Base-by-base conservation (phyloP, 2,888 invertebrate genomes). In the Phaonia tiefii region DNA sequence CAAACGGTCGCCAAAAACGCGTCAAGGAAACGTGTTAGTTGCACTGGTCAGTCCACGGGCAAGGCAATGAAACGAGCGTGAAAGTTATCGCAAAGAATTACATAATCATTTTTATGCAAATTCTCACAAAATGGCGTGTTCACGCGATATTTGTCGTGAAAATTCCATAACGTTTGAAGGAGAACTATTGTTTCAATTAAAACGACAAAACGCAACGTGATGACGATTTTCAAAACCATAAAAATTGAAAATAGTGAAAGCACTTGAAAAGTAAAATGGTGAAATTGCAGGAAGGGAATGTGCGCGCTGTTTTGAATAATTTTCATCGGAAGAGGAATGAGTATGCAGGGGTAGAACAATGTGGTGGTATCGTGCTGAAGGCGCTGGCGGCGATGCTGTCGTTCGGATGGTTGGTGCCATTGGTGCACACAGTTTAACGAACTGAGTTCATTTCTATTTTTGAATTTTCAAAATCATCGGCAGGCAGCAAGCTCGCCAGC, bases 401-500 rank as follows among this genome's bases (percentile, higher is more conserved):
- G 75, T 70, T 15, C 49, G 70, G 54, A 42, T 15, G 31, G 22
- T 73, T 10, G 60, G 60, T 60, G 66, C 46, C n/a, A n/a, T n/a
- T n/a, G 51, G 71, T 78, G 75, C 75, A 81, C 80, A 78, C 78
- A 81, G 89, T 89, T 89, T 90, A 89, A 90, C 90, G 90, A 89
- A 90, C 90, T 90, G 91, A 90, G 90, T 90, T 90, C 90, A 90
- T 90, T 89, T 90, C 90, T 90, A 90, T 90, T 90, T 90, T 90
- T 89, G 89, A 89, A 90, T 83, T 77, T 76, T 76, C 82, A 58
- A 84, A 83, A 84, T 83, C 76, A 83, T 82, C 77, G 80, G 75
- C 79, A 31, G 31, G 4, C 31, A 31, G 8, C 31, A 31, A 8
- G 42, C 11, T 20, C 22, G 13, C 63, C 39, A 26, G 58, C n/a